Evolutionary conservation across 2,113 vertebrate species (phyloP).

Genomic region (Lagopus leucura): DNA sequence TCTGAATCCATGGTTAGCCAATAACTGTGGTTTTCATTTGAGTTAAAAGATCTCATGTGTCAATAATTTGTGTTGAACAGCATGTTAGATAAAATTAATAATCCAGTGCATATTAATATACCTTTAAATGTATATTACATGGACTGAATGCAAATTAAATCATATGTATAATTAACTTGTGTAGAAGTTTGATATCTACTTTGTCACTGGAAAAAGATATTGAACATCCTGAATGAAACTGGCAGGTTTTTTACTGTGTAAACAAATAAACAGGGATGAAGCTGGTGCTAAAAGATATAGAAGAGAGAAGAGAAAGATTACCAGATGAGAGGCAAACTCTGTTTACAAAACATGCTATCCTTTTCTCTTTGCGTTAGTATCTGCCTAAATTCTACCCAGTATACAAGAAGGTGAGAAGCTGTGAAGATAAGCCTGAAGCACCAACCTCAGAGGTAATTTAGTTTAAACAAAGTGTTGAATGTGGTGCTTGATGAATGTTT

Average conservation of each 20-base stretch:
- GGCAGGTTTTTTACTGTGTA: not conserved
- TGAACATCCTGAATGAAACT: not conserved
- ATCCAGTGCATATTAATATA: not conserved
- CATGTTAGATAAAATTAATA: not conserved
- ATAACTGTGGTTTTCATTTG: not conserved
- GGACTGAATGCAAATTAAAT: not conserved
- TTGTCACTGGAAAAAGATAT: not conserved
- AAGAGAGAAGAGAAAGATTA: not conserved
- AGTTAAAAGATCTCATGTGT: accelerated
- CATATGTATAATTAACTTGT: not conserved
- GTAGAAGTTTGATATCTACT: not conserved
- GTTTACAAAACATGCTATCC: not conserved
- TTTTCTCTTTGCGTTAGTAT: not conserved
- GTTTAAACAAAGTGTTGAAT: not conserved
- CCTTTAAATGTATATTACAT: not conserved
- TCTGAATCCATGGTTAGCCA: not conserved
- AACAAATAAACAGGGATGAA: not conserved
- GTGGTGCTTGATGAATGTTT: not conserved
- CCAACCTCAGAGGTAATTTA: not conserved
- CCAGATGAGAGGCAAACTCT: accelerated
- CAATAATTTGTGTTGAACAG: not conserved
- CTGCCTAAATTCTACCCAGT: not conserved
- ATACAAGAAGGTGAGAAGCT: not conserved
- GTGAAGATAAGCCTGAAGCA: not conserved
- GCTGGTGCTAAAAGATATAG: not conserved